Evolutionary conservation across 2,113 vertebrate species (phyloP), one percentile per base, ranked within the genome.

Genomic region (Oncorhynchus tshawytscha): DNA sequence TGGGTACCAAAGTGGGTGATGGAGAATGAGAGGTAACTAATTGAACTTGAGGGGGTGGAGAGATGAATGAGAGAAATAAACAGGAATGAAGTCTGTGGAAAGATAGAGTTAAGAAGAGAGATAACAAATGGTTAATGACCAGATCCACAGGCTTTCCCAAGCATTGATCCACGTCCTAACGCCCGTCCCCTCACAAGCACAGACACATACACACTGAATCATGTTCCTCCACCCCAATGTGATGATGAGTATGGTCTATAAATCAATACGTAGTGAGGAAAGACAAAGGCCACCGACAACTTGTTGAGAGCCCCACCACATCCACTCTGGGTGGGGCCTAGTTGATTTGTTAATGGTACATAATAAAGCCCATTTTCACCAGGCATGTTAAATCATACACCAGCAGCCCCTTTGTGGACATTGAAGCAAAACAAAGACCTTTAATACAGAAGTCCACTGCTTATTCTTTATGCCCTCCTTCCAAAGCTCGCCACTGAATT

Each of bases 261-360:
- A 96, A 96, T 95, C 95, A 95, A 91, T 93, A 90, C 85, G 88
- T 90, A 78, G 80, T 87, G 86, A 81, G 57, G 70, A 83, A 85
- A 85, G 84, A 49, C 68, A 83, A 85, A 85, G 67, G 73, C 91
- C 86, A 89, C 88, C 88, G 84, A 85, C 90, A 86, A 81, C 81
- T 87, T 88, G 85, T 90, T 88, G 74, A 90, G 91, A 89, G 94
- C 89, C 92, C 91, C 90, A 94, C 92, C 90, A 94, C 92, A 95
- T 93, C 91, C 91, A 91, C 93, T 95, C 93, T 92, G 88, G 83
- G 90, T 87, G 89, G 76, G 64, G 85, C 74, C 39, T 54, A 70
- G 74, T 91, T 92, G 90, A 95, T 96, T 94, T 95, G 94, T 95
- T 96, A 95, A 97, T 96, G 95, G 94, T 94, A 95, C 94, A 94